These are phyloP conservation scores for Calliphora vomitoria DNA, from an alignment of 2,888 invertebrate species.

Conservation along the genomic window DNA sequence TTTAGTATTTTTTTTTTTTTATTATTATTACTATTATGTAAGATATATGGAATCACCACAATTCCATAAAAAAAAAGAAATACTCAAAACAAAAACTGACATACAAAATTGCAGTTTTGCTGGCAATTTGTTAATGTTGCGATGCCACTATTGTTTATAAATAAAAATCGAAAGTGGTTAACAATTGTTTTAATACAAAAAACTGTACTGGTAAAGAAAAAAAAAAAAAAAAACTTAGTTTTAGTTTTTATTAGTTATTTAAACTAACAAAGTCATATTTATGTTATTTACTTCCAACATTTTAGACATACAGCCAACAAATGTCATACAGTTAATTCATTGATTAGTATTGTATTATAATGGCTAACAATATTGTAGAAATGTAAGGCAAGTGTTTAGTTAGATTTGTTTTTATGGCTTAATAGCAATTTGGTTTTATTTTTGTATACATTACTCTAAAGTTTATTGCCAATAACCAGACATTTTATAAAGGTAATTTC, in stretches of 20 bases:
- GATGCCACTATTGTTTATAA: conserved; percentile 37
- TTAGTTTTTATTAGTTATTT: too few species aligned
- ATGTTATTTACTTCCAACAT: too few species aligned
- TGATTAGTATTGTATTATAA: conserved; percentile 31
- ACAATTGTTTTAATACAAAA: conserved; percentile 44
- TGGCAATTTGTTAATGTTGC: conserved; percentile 58
- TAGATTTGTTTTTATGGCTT: conserved; percentile 21
- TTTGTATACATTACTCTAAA: conserved; percentile 10
- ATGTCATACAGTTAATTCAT: conserved; percentile 38
- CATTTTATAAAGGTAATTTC: conserved; percentile 10
- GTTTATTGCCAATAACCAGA: conserved; percentile 56
- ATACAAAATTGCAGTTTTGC: conserved; percentile 57
- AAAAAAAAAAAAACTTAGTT: too few species aligned
- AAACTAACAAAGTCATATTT: too few species aligned
- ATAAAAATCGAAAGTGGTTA: conserved; percentile 64
- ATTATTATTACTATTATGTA: conserved; percentile 52
- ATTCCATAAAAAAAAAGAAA: conserved; percentile 45
- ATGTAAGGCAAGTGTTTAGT: neutral
- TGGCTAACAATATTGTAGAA: neutral
- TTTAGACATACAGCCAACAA: neutral
- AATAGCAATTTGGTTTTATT: conserved; percentile 13
- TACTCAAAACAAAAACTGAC: conserved; percentile 34
- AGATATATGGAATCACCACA: conserved; percentile 63
- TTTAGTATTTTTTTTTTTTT: neutral
- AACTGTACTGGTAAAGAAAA: neutral